Base-by-base conservation (phyloP, 2,797 vertebrate genomes). In the Enteromius thamalakanensis region DNA sequence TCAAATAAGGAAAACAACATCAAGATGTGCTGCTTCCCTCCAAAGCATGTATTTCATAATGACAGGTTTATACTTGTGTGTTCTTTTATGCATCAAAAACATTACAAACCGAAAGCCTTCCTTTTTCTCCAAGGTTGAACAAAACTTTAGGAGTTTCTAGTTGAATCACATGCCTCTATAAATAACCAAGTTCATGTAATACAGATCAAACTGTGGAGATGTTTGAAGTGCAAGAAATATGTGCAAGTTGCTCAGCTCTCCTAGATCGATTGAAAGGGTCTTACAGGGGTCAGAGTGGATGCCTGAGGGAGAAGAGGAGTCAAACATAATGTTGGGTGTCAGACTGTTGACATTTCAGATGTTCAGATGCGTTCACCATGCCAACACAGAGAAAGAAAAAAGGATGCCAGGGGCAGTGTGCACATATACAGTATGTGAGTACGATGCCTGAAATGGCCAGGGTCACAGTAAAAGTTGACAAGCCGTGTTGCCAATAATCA, bases 341-440 rank as follows among this genome's bases (percentile, higher is more conserved):
- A 87, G 88, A 87, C 87, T 78, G 76, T 23, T 90, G 86, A 83
- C 68, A 80, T 88, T 89, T 89, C 55, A 84, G 67, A 85, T 80
- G 76, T 84, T 77, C 80, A 81, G 74, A 53, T 80, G 86, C 80
- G 37, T 80, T 84, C 45, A 74, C 47, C 45, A 81, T 72, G 78
- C 70, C 65, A 75, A 71, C 79, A 79, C 55, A 49, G 34, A 76
- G 21, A 55, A 34, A 29, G 14, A 76, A 68, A 82, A 84, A 86
- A 91, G 84, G 82, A 91, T 89, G 82, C 90, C 89, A 90, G 80
- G 79, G 87, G 87, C 89, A 89, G 64, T 89, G 76, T 86, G 69
- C 60, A 45, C 58, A 71, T 60, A 45, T 49, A 60, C 65, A 42
- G 45, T 74, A 70, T 76, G 37, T 81, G 71, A 51, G 65, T 71